Evolutionary conservation across 2,113 vertebrate genomes (phyloP).

Genomic region (Merops nubicus): DNA sequence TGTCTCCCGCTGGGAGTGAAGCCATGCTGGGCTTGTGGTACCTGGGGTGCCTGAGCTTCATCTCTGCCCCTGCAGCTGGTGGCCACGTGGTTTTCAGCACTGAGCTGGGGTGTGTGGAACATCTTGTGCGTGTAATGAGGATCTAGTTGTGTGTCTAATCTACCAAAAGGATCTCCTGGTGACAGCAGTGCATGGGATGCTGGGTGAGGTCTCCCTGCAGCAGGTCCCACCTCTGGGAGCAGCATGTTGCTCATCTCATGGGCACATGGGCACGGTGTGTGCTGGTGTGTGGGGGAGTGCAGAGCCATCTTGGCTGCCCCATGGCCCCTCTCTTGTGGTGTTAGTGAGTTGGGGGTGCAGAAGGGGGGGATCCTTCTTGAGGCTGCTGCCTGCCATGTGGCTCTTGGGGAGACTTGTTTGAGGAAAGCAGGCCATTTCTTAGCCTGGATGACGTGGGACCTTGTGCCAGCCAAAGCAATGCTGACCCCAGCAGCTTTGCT

Average conservation of each 20-base stretch:
- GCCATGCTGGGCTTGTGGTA: neutral
- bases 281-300: rapidly evolving
- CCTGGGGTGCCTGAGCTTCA: neutral
- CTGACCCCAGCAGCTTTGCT: neutral
- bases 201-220: neutral
- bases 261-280: no score
- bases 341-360: rapidly evolving
- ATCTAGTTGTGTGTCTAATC: neutral
- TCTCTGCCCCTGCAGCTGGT: neutral
- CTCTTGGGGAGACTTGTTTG: rapidly evolving
- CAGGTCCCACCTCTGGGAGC: neutral
- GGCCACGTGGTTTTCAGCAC: rapidly evolving
- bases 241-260: no score
- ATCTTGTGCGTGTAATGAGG: neutral
- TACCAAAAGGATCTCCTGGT: neutral
- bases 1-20: neutral
- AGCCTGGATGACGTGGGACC: neutral
- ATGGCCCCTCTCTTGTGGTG: rapidly evolving
- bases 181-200: neutral
- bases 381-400: neutral
- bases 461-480: rapidly evolving
- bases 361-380: neutral
- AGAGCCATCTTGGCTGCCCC: rapidly evolving
- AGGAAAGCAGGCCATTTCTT: neutral
- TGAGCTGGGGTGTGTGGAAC: neutral